Base-by-base conservation (phyloP, 2,113 vertebrate species). In the Alosa alosa region DNA sequence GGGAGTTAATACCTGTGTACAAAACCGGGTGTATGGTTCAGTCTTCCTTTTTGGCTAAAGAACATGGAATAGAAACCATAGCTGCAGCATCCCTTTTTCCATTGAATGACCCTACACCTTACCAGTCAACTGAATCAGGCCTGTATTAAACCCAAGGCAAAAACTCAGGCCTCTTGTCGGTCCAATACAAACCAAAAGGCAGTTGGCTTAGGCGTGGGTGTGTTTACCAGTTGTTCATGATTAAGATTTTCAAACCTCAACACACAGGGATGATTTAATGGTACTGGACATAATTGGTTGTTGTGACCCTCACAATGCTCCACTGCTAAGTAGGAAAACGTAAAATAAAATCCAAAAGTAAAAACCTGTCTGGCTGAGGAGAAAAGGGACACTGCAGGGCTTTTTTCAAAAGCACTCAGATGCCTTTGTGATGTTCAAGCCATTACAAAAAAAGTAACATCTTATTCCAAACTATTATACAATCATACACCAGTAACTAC, bases 401-500 rank as follows among this genome's bases (percentile, higher is more conserved):
- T 92, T 94, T 89, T 88, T 36, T 92, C 92, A 95, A 95, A 96
- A 94, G 94, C 95, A 94, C 93, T 93, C 97, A 78, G 96, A 96
- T 98, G 97, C 97, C 88, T 94, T 97, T 95, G 95, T 95, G 97
- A 98, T 96, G 96, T 98, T 96, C 96, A 96, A 98, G 97, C 96
- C 97, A 96, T 98, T 99, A 99, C 96, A 99, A 99, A 78, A 78
- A 78, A 99, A 99, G 97, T 98, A 99, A 99, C 98, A 98, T 98
- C 98, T 98, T 91, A 94, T 95, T 97, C 97, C 97, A 94, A 94
- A 95, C 94, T 95, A 95, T 87, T 82, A 96, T 97, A 97, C 96
- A 97, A 97, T 96, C 96, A 96, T 99, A 99, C 97, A 99, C 97
- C 97, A 99, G 97, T 99, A 99, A 99, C 97, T 99, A 99, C 97